phyloP scores from a whole-genome alignment of 2,113 vertebrate genomes.

The Microcebus tavaratra region DNA sequence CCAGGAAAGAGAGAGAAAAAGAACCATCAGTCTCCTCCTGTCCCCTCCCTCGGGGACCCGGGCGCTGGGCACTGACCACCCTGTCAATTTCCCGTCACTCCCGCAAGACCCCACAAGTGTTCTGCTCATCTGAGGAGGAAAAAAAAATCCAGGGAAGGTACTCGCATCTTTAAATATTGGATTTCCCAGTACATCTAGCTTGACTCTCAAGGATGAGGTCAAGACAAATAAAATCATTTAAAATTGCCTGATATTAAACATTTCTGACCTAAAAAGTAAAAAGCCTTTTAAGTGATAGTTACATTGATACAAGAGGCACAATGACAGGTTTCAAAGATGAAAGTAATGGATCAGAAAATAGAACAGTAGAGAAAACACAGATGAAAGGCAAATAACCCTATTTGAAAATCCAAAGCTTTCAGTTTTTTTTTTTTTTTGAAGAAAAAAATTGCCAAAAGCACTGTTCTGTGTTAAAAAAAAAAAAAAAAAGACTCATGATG shows the following conservation, averaged over 20 bases:
- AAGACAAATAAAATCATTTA: conserved; percentile 67
- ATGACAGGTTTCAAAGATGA: conserved; percentile 70
- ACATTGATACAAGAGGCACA: conserved; percentile 51
- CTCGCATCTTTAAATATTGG: conserved; percentile 21
- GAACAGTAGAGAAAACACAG: conserved; percentile 57
- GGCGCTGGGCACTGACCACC: neutral
- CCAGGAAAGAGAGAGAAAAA: neutral
- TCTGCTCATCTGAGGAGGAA: neutral
- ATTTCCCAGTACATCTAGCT: conserved; percentile 10
- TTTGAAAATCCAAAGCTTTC: conserved; percentile 65
- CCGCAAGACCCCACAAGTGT: neutral
- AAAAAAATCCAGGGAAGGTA: neutral
- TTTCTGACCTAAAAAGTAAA: conserved; percentile 60
- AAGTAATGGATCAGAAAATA: conserved; percentile 73
- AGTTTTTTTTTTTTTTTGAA: neutral
- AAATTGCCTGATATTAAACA: conserved; percentile 65
- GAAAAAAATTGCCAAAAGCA: conserved; percentile 34
- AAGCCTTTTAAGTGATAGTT: conserved; percentile 50
- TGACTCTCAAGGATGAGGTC: conserved; percentile 47
- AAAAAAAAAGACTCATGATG: neutral
- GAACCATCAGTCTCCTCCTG: neutral
- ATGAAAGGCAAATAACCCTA: conserved; percentile 68
- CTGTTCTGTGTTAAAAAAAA: neutral
- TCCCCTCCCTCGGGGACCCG: neutral
- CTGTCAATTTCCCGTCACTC: neutral